A percentile compares a stretch with the other conserved stretches of the same genome.
These are phyloP conservation scores for Zoanthus sociatus DNA, from an alignment of 92 coral and sea anemone species.

Conservation along the genomic window DNA sequence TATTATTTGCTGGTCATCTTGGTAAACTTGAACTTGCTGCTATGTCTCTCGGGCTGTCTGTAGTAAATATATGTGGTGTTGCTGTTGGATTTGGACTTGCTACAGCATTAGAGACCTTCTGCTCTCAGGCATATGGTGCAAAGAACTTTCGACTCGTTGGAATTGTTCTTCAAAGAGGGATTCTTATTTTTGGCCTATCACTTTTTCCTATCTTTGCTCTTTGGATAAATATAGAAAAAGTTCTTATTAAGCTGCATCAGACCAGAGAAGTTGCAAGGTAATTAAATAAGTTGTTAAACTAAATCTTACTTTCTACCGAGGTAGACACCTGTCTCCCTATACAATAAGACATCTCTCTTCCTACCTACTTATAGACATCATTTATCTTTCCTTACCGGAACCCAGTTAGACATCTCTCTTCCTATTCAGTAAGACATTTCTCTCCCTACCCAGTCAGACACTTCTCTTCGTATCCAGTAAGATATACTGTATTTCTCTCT, in stretches of 20 bases:
- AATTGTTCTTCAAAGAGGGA: constrained; percentile 68
- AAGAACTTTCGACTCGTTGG: constrained; percentile 75
- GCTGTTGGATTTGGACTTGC: constrained; percentile 71
- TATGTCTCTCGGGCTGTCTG: constrained; percentile 63
- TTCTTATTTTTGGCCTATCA: constrained; percentile 62
- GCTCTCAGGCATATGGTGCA: constrained; percentile 90
- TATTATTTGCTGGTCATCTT: constrained; percentile 79
- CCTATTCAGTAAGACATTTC: too few species aligned
- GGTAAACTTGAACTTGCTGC: constrained; percentile 81
- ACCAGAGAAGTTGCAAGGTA: constrained; percentile 45
- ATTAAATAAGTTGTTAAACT: not conserved
- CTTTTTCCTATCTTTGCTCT: constrained; percentile 56
- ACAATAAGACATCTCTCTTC: too few species aligned
- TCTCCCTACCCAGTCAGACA: too few species aligned
- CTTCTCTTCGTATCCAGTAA: too few species aligned
- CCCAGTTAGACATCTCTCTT: too few species aligned
- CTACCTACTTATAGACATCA: too few species aligned
- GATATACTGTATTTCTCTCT: too few species aligned
- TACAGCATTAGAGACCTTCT: constrained; percentile 78
- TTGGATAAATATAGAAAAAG: constrained; percentile 68
- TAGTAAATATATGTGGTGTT: constrained; percentile 66
- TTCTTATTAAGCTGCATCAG: constrained; percentile 63
- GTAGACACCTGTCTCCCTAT: not conserved
- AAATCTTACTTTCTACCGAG: not conserved
- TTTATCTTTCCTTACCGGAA: too few species aligned